A percentile compares a stretch with the other conserved stretches of the same genome.
phyloP scores from a whole-genome alignment of 1,140 invertebrate species.

The Armadillidium nasatum region DNA sequence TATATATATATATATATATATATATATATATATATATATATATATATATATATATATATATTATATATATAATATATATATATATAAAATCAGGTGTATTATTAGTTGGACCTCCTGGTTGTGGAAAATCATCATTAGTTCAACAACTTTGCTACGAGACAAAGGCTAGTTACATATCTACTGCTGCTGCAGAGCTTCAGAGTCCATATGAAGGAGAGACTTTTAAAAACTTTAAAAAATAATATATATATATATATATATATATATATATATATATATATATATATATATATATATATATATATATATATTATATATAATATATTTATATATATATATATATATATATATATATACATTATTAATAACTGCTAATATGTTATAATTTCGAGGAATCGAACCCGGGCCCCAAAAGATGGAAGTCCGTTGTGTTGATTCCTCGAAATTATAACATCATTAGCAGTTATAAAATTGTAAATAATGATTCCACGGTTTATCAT shows the following conservation, averaged over 20 bases:
- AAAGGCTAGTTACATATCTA: not conserved
- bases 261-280: conserved; percentile 15
- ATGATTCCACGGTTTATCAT: too few species aligned
- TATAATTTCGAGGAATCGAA: too few species aligned
- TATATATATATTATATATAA: conserved; percentile 10
- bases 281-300: conserved; percentile 15
- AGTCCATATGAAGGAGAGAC: not conserved
- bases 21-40: too few species aligned
- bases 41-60: too few species aligned
- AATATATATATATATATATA: conserved; percentile 13
- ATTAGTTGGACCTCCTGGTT: conserved; percentile 96
- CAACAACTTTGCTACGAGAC: not conserved
- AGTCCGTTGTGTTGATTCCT: too few species aligned
- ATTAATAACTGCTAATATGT: too few species aligned
- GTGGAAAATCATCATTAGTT: conserved; percentile 71
- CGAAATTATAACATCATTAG: too few species aligned
- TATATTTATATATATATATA: not conserved
- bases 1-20: too few species aligned
- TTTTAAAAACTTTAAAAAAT: not conserved
- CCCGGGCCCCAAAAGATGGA: too few species aligned
- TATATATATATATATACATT: not conserved
- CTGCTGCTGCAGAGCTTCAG: conserved; percentile 3
- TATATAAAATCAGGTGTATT: conserved; percentile 64
- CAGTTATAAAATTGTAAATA: too few species aligned
- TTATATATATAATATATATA: too few species aligned